Evolutionary conservation across 2,797 vertebrate species (phyloP).

Genomic region (Streptopelia turtur): DNA sequence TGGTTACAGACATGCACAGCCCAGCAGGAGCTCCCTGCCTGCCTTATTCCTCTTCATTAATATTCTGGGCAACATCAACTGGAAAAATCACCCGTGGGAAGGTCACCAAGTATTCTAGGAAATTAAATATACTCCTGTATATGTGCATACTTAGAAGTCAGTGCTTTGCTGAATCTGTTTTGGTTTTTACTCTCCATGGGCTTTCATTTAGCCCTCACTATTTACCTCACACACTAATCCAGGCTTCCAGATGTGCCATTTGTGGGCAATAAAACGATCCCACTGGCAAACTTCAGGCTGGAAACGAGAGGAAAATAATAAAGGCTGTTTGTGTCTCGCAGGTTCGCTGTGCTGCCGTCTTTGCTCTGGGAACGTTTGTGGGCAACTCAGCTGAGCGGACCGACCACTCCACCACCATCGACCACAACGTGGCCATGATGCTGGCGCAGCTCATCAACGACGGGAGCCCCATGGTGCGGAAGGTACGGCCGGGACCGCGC

Average conservation of each 20-base stretch:
- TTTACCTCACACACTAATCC: background rate
- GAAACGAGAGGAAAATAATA: background rate
- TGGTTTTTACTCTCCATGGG: background rate
- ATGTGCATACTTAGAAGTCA: background rate
- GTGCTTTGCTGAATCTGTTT: background rate
- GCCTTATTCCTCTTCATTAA: background rate
- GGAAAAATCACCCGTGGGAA: constrained; percentile 27
- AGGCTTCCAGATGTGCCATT: background rate
- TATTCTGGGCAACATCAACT: background rate
- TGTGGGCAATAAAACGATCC: background rate
- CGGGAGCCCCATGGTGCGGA: constrained; percentile 94
- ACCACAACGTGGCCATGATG: constrained; percentile 99
- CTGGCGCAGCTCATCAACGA: constrained; percentile 96
- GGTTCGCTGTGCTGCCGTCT: constrained; percentile 95
- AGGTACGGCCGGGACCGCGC: constrained; percentile 77
- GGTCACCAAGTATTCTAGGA: background rate
- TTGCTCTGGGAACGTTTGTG: constrained; percentile 95
- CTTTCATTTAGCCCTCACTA: background rate
- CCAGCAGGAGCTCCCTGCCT: background rate
- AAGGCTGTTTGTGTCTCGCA: constrained; percentile 37
- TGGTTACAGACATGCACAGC: background rate
- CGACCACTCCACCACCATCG: constrained; percentile 98
- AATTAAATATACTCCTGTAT: background rate
- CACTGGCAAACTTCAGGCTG: background rate
- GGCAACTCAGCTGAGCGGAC: constrained; percentile 95